phyloP scores from a whole-genome alignment of 2,888 invertebrate species.

The Hololepta plana region DNA sequence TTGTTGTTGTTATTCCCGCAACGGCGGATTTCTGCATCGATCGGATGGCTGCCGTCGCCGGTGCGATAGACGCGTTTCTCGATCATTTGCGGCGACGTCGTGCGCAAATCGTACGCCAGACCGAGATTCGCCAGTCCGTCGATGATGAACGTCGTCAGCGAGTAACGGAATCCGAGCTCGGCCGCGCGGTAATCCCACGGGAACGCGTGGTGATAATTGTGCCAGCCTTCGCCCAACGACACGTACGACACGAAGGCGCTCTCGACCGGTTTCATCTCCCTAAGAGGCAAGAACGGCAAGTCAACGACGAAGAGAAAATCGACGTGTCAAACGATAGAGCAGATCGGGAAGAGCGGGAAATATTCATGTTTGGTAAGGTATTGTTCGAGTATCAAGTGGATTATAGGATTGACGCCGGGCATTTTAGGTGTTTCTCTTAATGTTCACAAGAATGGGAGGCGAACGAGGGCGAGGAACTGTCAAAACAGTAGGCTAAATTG shows the following conservation, averaged over 20 bases:
- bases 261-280: constrained; percentile 42
- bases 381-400: too few relatives aligned
- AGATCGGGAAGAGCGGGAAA: too few relatives aligned
- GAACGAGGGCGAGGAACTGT: too few relatives aligned
- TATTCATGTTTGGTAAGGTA: too few relatives aligned
- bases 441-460: too few relatives aligned
- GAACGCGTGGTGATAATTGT: constrained; percentile 63
- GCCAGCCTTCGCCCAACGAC: constrained; percentile 51
- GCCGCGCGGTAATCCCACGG: constrained; percentile 46
- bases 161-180: constrained; percentile 35
- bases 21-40: constrained; percentile 1
- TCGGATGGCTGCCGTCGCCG: constrained; percentile 45
- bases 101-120: constrained; percentile 42
- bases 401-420: too few relatives aligned
- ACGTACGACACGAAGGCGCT: constrained; percentile 41
- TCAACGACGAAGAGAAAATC: too few relatives aligned
- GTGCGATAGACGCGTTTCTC: constrained; percentile 36
- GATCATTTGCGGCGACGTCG: constrained; percentile 27
- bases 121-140: constrained; percentile 40
- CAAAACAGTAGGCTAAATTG: too few relatives aligned
- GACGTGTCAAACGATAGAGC: too few relatives aligned
- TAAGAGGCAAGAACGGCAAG: constrained; percentile 18
- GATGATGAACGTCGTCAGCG: constrained; percentile 43
- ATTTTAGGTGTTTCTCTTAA: too few relatives aligned
- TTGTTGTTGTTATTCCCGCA: not conserved